These are phyloP conservation scores for Zeuzera pyrina DNA, from an alignment of 2,888 invertebrate genomes.

Conservation along the genomic window DNA sequence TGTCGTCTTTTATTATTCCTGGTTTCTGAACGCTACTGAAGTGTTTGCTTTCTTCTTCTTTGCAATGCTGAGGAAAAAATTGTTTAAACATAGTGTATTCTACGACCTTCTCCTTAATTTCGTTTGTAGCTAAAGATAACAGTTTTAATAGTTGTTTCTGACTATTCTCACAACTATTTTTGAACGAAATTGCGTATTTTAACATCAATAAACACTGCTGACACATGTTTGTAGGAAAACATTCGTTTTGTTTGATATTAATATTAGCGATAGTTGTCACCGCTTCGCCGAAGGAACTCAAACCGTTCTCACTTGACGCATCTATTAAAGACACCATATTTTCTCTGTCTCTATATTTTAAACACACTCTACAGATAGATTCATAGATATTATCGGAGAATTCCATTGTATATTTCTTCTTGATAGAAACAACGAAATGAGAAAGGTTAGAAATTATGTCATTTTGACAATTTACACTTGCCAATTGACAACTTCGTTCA, in stretches of 20 bases:
- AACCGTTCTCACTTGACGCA: conserved; percentile 25
- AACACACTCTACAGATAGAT: conserved; percentile 47
- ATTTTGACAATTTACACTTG: too few relatives aligned
- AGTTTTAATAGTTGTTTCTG: conserved; percentile 28
- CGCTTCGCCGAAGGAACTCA: conserved; percentile 42
- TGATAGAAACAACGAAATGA: too few relatives aligned
- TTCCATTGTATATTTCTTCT: too few relatives aligned
- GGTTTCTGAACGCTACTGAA: neutral
- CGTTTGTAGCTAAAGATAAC: conserved; percentile 9
- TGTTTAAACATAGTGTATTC: conserved; percentile 31
- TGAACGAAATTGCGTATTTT: conserved; percentile 46
- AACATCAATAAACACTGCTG: conserved; percentile 37
- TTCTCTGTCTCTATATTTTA: conserved; percentile 26
- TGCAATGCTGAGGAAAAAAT: conserved; percentile 14
- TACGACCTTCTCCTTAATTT: conserved; percentile 28
- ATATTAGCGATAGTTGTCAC: conserved; percentile 36
- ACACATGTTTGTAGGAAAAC: conserved; percentile 44
- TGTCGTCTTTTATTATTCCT: neutral
- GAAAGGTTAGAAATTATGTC: too few relatives aligned
- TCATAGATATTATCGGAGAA: conserved; percentile 32
- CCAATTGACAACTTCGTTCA: too few relatives aligned
- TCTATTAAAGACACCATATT: conserved; percentile 42
- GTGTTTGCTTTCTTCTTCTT: neutral
- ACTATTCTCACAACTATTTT: conserved; percentile 43
- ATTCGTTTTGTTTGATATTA: conserved; percentile 29